These are phyloP conservation scores for Sus scrofa DNA, from an alignment of 2,113 vertebrate genomes.

Conservation along the genomic window T2T-Sscrofa CM000822.6:12162001-12162500, in stretches of 20 bases:
- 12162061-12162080: conserved; percentile 94
- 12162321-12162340: conserved; percentile 70
- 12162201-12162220: conserved; percentile 73
- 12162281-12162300: conserved; percentile 66
- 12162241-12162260: conserved; percentile 79
- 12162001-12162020: conserved; percentile 95
- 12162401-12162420: conserved; percentile 62
- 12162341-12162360: conserved; percentile 52
- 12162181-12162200: conserved; percentile 84
- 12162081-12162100: conserved; percentile 94
- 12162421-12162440: conserved; percentile 59
- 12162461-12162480: not conserved
- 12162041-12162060: conserved; percentile 95
- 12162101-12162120: conserved; percentile 91
- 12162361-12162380: conserved; percentile 75
- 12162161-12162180: conserved; percentile 83
- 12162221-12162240: conserved; percentile 80
- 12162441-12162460: conserved; percentile 56
- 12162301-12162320: conserved; percentile 84
- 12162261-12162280: conserved; percentile 63
- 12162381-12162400: conserved; percentile 69
- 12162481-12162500: conserved; percentile 63
- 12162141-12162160: conserved; percentile 85
- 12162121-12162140: conserved; percentile 89
- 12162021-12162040: conserved; percentile 96